phyloP scores from a whole-genome alignment of 1,140 invertebrate species.

The Drosophila athabasca region DNA sequence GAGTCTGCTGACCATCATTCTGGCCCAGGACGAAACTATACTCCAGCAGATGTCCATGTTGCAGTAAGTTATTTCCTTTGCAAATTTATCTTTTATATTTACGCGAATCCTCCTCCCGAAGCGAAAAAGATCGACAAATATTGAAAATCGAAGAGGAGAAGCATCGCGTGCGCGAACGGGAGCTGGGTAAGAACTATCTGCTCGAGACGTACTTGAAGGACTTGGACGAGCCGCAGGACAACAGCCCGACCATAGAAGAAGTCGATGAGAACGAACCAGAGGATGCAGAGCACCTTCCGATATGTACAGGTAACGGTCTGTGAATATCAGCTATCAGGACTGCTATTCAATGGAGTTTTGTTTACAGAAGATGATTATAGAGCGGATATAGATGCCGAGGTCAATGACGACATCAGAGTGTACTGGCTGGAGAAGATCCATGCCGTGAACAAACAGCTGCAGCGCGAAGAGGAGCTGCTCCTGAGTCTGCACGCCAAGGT shows the following conservation, averaged over 20 bases:
- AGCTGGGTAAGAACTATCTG: slow-evolving; percentile 92
- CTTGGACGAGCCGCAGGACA: slow-evolving; percentile 84
- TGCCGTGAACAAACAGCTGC: slow-evolving; percentile 88
- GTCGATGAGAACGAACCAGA: slow-evolving; percentile 16
- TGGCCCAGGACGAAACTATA: slow-evolving; percentile 92
- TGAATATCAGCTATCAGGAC: too few species aligned
- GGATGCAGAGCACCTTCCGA: slow-evolving; percentile 66
- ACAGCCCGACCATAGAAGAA: slow-evolving; percentile 24
- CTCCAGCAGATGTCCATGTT: slow-evolving; percentile 88
- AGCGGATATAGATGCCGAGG: neutral
- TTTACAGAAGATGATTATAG: too few species aligned
- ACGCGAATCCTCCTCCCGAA: slow-evolving; percentile 64
- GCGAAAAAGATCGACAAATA: slow-evolving; percentile 91
- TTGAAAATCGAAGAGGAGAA: slow-evolving; percentile 90
- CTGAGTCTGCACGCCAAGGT: slow-evolving; percentile 88
- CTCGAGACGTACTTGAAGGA: slow-evolving; percentile 90
- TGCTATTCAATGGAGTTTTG: too few species aligned
- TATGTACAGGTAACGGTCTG: slow-evolving; percentile 26
- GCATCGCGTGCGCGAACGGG: slow-evolving; percentile 88
- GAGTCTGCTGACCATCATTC: slow-evolving; percentile 89
- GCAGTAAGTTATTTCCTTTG: slow-evolving; percentile 83
- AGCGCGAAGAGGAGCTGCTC: slow-evolving; percentile 88
- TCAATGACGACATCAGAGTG: slow-evolving; percentile 84
- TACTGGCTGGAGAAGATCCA: slow-evolving; percentile 89
- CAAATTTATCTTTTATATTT: neutral